Base-by-base conservation (phyloP, 2,797 vertebrate genomes). In the Ataeniobius toweri region DNA sequence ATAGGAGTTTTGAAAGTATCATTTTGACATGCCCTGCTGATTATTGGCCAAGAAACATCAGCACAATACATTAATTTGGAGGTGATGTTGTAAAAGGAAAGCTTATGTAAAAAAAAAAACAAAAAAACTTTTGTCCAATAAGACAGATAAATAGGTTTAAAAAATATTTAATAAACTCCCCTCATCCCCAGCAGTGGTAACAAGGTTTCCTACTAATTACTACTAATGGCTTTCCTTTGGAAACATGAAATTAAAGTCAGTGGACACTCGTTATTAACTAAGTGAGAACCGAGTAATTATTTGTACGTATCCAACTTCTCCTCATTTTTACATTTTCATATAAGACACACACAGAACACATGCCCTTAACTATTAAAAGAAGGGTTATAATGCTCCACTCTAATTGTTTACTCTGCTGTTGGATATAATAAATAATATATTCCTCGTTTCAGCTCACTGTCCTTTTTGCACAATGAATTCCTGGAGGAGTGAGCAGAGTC, bases 391-490 rank as follows among this genome's bases (percentile, higher is more conserved):
- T 70, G 6, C 41, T 48, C 24, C 5, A 9, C 44, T 61, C 26
- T 87, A 86, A 89, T 85, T 92, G 80, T 91, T 88, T 85, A 83
- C 70, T 81, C 77, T 80, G 73, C 77, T 82, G 75, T 88, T 85
- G 72, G 48, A 75, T 78, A 79, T 85, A 80, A 80, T 80, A 78
- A 88, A 83, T 84, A 63, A 90, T 87, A 82, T 86, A 85, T 83
- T 87, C 67, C 58, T 74, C 59, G 78, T 76, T 31, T 61, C 74
- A 80, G 48, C 83, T 85, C 74, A 70, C 59, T 74, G 73, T 75
- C 77, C 78, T 81, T 56, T 89, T 84, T 91, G 78, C 84, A 86
- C 91, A 85, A 91, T 88, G 74, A 89, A 83, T 83, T 90, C 80
- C 75, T 82, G 75, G 56, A 79, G 86, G 86, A 88, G 73, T 56